These are phyloP conservation scores for Periplaneta americana DNA, from an alignment of 1,140 invertebrate species.

Conservation along the genomic window DNA sequence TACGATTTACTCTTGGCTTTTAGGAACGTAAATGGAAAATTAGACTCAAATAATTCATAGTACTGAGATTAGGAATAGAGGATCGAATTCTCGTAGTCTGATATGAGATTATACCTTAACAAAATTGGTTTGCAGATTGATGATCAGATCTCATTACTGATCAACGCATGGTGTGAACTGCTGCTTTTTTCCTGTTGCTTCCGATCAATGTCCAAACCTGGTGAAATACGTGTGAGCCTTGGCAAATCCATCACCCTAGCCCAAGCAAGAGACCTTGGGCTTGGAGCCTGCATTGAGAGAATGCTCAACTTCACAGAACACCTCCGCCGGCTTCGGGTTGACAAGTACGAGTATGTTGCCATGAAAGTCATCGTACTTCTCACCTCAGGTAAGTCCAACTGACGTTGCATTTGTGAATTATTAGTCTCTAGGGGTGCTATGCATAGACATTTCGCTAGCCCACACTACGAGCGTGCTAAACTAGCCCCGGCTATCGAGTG, in stretches of 20 bases:
- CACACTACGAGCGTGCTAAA: no score
- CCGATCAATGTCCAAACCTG: constrained; percentile 78
- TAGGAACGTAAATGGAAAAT: no score
- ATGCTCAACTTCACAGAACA: constrained; percentile 95
- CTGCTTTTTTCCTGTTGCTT: constrained; percentile 89
- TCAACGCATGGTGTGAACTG: constrained; percentile 97
- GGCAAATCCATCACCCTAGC: constrained; percentile 71
- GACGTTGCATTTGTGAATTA: not conserved
- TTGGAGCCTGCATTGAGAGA: constrained; percentile 80
- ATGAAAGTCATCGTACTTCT: constrained; percentile 93
- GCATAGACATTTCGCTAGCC: no score
- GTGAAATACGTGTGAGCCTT: constrained; percentile 75
- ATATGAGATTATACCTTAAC: no score
- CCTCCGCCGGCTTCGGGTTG: constrained; percentile 80
- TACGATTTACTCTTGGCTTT: no score
- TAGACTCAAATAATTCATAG: no score
- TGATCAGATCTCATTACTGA: constrained; percentile 93
- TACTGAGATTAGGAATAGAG: no score
- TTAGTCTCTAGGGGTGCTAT: no score
- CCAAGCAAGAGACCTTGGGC: constrained; percentile 61
- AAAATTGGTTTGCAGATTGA: constrained; percentile 70
- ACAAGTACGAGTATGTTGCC: constrained; percentile 94
- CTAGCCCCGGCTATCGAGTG: no score
- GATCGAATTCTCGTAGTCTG: no score
- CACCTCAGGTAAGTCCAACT: constrained; percentile 68